These are phyloP conservation scores for Pelodytes ibericus DNA, from an alignment of 2,797 vertebrate genomes.

Conservation along the genomic window DNA sequence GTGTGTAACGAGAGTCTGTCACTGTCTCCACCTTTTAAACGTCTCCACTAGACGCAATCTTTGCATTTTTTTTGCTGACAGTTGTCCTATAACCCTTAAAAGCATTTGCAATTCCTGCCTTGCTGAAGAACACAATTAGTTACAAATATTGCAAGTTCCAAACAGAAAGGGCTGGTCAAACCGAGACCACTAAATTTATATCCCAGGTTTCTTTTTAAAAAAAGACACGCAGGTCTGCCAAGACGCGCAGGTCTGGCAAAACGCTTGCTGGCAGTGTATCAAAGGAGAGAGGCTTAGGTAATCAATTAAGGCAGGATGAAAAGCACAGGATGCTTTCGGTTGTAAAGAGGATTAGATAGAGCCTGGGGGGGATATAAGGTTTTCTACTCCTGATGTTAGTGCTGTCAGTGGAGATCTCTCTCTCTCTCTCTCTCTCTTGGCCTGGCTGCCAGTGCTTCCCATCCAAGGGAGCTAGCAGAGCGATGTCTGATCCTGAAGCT, in stretches of 20 bases:
- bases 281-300: conserved; percentile 21
- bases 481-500: neutral
- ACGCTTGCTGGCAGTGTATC: conserved; percentile 18
- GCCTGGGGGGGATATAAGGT: conserved; percentile 29
- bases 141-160: too few species aligned
- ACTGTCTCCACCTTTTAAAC: too few species aligned
- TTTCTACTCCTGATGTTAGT: conserved; percentile 13
- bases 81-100: too few species aligned
- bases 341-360: conserved; percentile 49
- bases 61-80: too few species aligned
- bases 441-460: neutral
- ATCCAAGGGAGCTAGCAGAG: conserved; percentile 8
- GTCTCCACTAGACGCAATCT: too few species aligned
- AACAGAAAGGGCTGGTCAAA: neutral
- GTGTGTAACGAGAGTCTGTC: too few species aligned
- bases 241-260: neutral
- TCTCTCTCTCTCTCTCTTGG: neutral
- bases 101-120: too few species aligned
- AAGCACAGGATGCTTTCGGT: conserved; percentile 28
- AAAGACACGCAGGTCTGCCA: neutral
- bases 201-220: neutral
- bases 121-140: too few species aligned
- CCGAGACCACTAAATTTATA: neutral
- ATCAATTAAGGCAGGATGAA: conserved; percentile 42
- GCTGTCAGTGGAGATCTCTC: conserved; percentile 5